Conservation (phyloP, 2,888 invertebrate genomes). For the Andrena marginata region DNA sequence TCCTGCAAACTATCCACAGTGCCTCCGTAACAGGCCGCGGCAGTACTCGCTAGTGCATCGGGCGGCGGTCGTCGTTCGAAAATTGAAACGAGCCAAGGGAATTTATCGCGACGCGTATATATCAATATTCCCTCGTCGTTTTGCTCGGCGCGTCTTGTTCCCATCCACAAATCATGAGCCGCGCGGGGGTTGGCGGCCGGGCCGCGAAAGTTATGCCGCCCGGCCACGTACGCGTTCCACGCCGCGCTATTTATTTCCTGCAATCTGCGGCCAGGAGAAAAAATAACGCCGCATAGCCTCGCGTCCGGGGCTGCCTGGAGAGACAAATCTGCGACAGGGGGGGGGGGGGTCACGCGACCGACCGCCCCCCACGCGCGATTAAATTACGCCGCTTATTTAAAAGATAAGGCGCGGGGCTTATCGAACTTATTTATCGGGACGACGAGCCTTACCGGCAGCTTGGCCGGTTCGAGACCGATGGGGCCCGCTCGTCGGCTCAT, state of each 20-base stretch:
- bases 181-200: slow-evolving; percentile 23
- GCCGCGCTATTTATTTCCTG: slow-evolving; percentile 67
- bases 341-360: slow-evolving; percentile 67
- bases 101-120: slow-evolving; percentile 49
- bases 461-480: slow-evolving; percentile 35
- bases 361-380: slow-evolving; percentile 62
- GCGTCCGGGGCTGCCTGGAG: slow-evolving; percentile 29
- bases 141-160: slow-evolving; percentile 58
- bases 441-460: not conserved
- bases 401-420: slow-evolving; percentile 68
- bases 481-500: slow-evolving; percentile 12
- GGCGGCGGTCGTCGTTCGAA: slow-evolving; percentile 4
- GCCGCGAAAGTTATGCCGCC: slow-evolving; percentile 62
- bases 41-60: not conserved
- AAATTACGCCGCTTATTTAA: slow-evolving; percentile 72
- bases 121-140: slow-evolving; percentile 61
- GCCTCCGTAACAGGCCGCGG: not conserved
- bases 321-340: slow-evolving; percentile 70
- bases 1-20: too few species aligned
- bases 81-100: slow-evolving; percentile 26
- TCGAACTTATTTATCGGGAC: slow-evolving; percentile 69
- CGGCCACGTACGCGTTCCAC: slow-evolving; percentile 52
- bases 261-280: slow-evolving; percentile 63
- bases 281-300: slow-evolving; percentile 40
- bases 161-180: slow-evolving; percentile 64